A percentile compares a stretch with the other conserved stretches of the same genome.
Conservation (phyloP, 2,797 vertebrate genomes). For the Pseudomugil gertrudae region DNA sequence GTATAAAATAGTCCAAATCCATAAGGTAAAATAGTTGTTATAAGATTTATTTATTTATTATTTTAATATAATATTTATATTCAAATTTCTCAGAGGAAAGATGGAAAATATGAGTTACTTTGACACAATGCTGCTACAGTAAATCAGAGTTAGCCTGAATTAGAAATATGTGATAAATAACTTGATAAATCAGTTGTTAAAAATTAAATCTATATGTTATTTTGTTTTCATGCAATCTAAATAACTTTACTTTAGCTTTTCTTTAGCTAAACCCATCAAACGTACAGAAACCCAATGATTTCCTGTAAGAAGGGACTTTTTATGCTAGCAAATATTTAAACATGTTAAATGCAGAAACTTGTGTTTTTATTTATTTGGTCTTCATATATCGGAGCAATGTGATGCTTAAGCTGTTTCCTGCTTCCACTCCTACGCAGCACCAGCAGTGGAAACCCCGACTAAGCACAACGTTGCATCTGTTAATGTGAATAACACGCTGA, state of each 20-base stretch:
- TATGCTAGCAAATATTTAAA: background rate
- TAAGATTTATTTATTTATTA: no score
- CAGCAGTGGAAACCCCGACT: no score
- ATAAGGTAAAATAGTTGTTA: no score
- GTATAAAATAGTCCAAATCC: no score
- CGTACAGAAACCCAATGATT: background rate
- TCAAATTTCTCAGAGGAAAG: no score
- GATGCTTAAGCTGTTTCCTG: no score
- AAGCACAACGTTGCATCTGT: background rate
- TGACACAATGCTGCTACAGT: background rate
- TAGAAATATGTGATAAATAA: background rate
- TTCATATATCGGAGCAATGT: background rate
- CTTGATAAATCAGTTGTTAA: background rate
- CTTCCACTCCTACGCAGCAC: no score
- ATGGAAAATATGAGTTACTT: background rate
- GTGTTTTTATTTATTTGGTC: background rate
- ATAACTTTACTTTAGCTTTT: no score
- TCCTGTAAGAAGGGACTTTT: background rate
- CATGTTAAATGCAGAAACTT: no score
- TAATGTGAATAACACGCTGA: background rate
- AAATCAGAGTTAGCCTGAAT: background rate
- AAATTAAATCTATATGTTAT: background rate
- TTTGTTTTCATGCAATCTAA: no score
- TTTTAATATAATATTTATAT: no score
- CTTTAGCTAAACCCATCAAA: background rate